Evolutionary conservation across 2,797 vertebrate genomes (phyloP).

Genomic region (Fringilla coelebs): DNA sequence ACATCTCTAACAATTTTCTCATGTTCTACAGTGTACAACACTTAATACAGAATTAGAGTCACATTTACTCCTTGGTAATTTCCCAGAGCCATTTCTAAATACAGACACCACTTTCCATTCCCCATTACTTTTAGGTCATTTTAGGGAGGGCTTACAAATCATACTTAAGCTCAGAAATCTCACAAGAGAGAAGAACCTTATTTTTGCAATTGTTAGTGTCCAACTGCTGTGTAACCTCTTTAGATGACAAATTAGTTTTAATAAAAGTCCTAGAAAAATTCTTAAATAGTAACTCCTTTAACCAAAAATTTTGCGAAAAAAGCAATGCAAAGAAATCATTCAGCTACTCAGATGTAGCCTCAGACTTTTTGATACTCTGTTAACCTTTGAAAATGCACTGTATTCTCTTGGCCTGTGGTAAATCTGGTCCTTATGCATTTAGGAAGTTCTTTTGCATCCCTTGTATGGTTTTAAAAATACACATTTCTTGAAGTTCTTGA

Average conservation of each 20-base stretch:
- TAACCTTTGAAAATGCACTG: neutral
- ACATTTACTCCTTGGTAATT: neutral
- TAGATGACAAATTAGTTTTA: neutral
- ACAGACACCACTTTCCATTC: neutral
- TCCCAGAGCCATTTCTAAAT: neutral
- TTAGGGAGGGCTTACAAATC: neutral
- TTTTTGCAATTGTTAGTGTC: neutral
- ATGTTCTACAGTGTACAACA: neutral
- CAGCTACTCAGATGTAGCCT: neutral
- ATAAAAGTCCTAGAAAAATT: neutral
- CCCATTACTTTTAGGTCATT: neutral
- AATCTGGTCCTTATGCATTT: neutral
- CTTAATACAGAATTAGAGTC: neutral
- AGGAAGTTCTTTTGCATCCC: neutral
- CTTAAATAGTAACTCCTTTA: neutral
- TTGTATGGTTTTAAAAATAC: neutral
- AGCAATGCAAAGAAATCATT: neutral
- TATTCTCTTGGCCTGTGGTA: neutral
- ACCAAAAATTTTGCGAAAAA: neutral
- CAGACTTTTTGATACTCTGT: neutral
- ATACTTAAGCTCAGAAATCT: neutral
- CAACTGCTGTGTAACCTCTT: neutral
- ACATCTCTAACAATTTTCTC: neutral
- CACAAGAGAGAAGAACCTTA: neutral
- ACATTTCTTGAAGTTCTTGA: neutral